Percentiles rank a stretch among this genome's conserved stretches.
These are phyloP conservation scores for Drosophila persimilis DNA, from an alignment of 1,140 invertebrate genomes.

Conservation along the genomic window DNA sequence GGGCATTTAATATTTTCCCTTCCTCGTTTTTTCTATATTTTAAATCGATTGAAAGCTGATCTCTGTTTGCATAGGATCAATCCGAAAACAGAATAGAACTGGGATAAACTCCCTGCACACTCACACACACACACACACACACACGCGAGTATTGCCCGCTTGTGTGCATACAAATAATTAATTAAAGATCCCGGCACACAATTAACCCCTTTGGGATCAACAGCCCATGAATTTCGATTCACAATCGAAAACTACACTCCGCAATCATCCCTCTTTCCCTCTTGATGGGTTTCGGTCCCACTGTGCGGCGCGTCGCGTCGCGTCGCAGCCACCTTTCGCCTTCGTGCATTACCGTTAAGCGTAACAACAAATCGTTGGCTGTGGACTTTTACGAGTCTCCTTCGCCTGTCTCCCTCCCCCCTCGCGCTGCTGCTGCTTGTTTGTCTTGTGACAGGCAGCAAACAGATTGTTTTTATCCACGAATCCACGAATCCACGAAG, in stretches of 20 bases:
- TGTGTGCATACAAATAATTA: conserved; percentile 42
- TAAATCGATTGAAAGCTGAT: no score
- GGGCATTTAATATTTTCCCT: no score
- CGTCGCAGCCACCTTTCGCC: neutral
- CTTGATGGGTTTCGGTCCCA: conserved; percentile 1
- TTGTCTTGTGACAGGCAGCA: conserved; percentile 77
- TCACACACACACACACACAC: no score
- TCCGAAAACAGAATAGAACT: no score
- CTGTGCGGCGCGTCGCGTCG: conserved; percentile 36
- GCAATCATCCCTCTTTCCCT: neutral
- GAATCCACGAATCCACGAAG: conserved; percentile 19
- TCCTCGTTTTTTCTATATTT: no score
- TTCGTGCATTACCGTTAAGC: conserved; percentile 16
- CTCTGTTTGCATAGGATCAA: no score
- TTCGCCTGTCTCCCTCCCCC: neutral
- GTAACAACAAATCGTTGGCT: conserved; percentile 67
- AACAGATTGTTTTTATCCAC: conserved; percentile 70
- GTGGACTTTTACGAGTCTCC: conserved; percentile 78
- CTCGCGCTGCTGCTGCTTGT: conserved; percentile 23
- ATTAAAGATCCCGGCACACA: conserved; percentile 28
- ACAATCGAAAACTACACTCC: conserved; percentile 13
- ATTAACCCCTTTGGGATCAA: conserved; percentile 32
- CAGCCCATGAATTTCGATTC: conserved; percentile 15
- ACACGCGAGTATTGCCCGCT: neutral
- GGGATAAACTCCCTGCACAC: no score